Conservation (phyloP, 2,113 vertebrate genomes). For the Sceloporus tristichus region DNA sequence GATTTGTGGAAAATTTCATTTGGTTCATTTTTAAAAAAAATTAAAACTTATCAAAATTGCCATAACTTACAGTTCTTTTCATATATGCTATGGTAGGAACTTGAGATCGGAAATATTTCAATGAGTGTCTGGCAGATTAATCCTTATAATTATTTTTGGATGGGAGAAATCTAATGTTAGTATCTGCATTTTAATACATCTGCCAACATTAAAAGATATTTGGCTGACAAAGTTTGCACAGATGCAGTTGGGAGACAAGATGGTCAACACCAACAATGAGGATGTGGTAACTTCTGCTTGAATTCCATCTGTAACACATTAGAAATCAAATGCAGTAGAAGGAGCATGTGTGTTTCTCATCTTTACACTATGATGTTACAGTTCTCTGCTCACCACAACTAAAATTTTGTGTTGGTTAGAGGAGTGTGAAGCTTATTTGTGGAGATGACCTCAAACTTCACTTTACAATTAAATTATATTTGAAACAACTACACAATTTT, state of each 20-base stretch:
- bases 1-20: too few relatives aligned
- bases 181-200: not conserved
- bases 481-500: not conserved
- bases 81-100: too few relatives aligned
- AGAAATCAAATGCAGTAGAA: not conserved
- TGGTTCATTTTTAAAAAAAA: too few relatives aligned
- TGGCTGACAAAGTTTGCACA: not conserved
- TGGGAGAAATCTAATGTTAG: not conserved
- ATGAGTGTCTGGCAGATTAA: too few relatives aligned
- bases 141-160: too few relatives aligned
- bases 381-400: slow-evolving; percentile 15
- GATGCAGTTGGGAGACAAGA: not conserved
- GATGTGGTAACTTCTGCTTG: not conserved
- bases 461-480: slow-evolving; percentile 22
- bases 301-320: not conserved
- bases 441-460: slow-evolving; percentile 6
- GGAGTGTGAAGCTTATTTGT: not conserved
- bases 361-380: not conserved
- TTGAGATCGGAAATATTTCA: too few relatives aligned
- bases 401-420: slow-evolving; percentile 6
- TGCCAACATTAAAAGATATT: not conserved
- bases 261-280: not conserved
- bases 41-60: too few relatives aligned
- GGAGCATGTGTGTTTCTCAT: slow-evolving; percentile 11
- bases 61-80: too few relatives aligned